Conservation (phyloP, 2,888 invertebrate species). For the Platypus cylindrus region DNA sequence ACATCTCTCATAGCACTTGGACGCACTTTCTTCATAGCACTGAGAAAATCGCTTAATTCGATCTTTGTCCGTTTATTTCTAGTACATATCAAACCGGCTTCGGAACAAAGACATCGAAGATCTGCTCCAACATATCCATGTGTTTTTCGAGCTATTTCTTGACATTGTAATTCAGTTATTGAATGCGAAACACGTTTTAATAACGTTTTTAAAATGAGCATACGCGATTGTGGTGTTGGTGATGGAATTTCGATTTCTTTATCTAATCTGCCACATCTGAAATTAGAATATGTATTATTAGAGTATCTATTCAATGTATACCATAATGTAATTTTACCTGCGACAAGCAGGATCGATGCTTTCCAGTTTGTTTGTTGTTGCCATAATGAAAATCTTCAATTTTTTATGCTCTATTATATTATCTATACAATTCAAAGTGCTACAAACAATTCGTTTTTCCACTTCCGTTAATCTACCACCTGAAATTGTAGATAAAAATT, state of each 20-base stretch:
- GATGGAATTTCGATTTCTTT: conserved; percentile 69
- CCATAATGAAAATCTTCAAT: conserved; percentile 54
- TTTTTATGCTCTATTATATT: conserved; percentile 27
- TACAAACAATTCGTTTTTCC: conserved; percentile 59
- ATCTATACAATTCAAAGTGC: conserved; percentile 48
- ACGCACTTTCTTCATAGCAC: conserved; percentile 55
- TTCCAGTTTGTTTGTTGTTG: conserved; percentile 67
- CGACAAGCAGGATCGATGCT: conserved; percentile 60
- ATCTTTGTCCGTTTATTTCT: conserved; percentile 30
- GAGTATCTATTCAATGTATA: neutral
- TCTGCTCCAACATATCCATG: conserved; percentile 91
- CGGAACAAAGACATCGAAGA: conserved; percentile 61
- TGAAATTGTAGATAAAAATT: no score
- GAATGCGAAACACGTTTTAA: conserved; percentile 44
- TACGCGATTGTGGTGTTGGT: conserved; percentile 47
- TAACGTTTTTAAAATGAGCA: conserved; percentile 54
- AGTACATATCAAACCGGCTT: conserved; percentile 53
- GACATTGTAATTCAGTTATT: conserved; percentile 44
- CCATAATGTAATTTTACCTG: conserved; percentile 7
- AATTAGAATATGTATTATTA: neutral
- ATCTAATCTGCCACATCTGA: conserved; percentile 66
- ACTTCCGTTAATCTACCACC: conserved; percentile 46
- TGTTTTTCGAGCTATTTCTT: conserved; percentile 53
- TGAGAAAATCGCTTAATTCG: conserved; percentile 42
- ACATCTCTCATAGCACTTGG: conserved; percentile 90